Conservation (phyloP, 2,113 vertebrate species). For the Chaetodon auriga region DNA sequence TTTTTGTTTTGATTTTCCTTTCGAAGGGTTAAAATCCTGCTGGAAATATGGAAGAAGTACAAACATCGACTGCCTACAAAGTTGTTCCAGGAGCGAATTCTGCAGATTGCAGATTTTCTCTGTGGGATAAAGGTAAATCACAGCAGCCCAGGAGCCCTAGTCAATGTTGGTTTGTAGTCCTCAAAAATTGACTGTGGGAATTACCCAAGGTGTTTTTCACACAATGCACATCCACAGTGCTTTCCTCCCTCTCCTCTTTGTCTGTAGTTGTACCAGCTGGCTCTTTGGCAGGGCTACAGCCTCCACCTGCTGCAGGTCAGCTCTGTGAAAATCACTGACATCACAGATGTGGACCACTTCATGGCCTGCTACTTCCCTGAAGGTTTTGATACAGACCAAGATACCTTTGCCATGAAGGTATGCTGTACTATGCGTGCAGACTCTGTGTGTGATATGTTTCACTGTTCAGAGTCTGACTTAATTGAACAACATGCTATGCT, state of each 20-base stretch:
- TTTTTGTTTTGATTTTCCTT: constrained; percentile 45
- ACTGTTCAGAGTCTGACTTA: background rate
- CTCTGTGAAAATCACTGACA: constrained; percentile 78
- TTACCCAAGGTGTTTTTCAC: background rate
- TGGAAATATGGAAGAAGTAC: constrained; percentile 92
- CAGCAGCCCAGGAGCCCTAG: background rate
- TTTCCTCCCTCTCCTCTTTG: background rate
- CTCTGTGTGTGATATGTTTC: constrained; percentile 1
- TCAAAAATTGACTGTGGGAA: background rate
- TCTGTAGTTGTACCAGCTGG: constrained; percentile 90
- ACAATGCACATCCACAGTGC: background rate
- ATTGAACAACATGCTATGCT: background rate
- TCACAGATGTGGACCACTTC: constrained; percentile 85
- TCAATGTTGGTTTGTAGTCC: background rate
- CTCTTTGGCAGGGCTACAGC: constrained; percentile 91
- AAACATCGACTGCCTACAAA: constrained; percentile 87
- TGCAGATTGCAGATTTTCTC: constrained; percentile 91
- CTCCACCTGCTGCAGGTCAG: constrained; percentile 86
- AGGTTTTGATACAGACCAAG: constrained; percentile 85
- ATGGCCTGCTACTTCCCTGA: constrained; percentile 88
- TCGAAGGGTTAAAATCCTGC: constrained; percentile 87
- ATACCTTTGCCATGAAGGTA: constrained; percentile 85
- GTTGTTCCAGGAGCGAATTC: constrained; percentile 89
- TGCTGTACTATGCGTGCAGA: background rate
- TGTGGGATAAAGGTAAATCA: constrained; percentile 87